Conservation (phyloP, 2,888 invertebrate species). For the Thumatha senex region DNA sequence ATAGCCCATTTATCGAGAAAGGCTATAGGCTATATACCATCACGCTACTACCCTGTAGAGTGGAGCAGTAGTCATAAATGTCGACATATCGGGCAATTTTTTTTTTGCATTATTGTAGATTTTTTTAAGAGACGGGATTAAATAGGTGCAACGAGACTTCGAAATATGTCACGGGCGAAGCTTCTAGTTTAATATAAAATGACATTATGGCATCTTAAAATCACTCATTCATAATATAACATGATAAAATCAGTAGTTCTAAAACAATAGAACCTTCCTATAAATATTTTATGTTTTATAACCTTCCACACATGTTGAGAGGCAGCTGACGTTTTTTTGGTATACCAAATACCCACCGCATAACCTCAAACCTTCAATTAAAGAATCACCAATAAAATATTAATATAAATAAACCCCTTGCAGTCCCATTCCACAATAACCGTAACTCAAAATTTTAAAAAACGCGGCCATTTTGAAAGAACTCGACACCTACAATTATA, state of each 20-base stretch:
- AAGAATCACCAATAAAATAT: slow-evolving; percentile 10
- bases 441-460: slow-evolving; percentile 33
- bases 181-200: no score
- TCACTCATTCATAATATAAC: neutral
- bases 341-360: neutral
- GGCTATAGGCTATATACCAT: no score
- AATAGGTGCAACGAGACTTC: no score
- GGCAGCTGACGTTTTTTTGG: neutral
- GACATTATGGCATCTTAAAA: neutral
- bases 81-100: no score
- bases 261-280: neutral
- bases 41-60: no score
- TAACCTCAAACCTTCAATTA: slow-evolving; percentile 5
- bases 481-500: slow-evolving; percentile 66
- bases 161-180: no score
- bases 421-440: slow-evolving; percentile 32
- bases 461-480: slow-evolving; percentile 31
- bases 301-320: neutral
- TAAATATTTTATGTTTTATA: neutral
- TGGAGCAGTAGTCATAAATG: no score
- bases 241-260: neutral
- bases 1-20: no score
- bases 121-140: no score
- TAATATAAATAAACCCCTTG: slow-evolving; percentile 3
- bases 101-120: no score